Evolutionary conservation across 2,888 invertebrate species (phyloP), one percentile per base, ranked within the genome.

Genomic region (Orthosia gothica): DNA sequence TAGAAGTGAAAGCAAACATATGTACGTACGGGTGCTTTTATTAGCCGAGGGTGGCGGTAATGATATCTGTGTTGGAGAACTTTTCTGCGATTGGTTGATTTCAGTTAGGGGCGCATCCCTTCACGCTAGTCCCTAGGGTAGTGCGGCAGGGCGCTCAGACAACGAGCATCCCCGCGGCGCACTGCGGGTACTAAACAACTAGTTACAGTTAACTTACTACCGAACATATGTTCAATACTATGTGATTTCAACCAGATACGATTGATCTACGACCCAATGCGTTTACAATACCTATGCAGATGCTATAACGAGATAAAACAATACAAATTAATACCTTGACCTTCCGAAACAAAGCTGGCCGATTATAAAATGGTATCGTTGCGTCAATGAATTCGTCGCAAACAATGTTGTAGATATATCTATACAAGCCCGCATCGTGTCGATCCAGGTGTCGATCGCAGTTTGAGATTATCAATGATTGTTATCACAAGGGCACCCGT

Each of bases 401-500:
- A 89, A 84, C 80, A 85, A 87, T 85, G 79, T 85, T 82, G 71
- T 87, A 82, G 83, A 85, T 84, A 90, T 82, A 85, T 83, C 77
- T 89, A 87, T 74, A 86, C 81, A 74, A 84, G 89, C 96, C 96
- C 96, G 95, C 95, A 96, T 96, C 91, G 87, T 82, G 76, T 89
- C 85, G 89, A 89, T 89, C 96, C 96, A 96, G 95, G 96, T 96
- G 96, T 92, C 92, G 95, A 95, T 95, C 91, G 92, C 87, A 90
- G 88, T 87, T 85, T 83, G 88, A 93, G 95, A 95, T 95, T 92
- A 93, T 90, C 92, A 87, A 83, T 83, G 95, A 95, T 95, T 81
- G 74, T 89, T 93, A 95, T 96, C 96, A 91, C 93, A 91, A 91
- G 93, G 93, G 93, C 93, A 91, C 95, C 95, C 95, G 94, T 94